Conservation (phyloP, 2,113 vertebrate genomes). For the Tachysurus vachellii region DNA sequence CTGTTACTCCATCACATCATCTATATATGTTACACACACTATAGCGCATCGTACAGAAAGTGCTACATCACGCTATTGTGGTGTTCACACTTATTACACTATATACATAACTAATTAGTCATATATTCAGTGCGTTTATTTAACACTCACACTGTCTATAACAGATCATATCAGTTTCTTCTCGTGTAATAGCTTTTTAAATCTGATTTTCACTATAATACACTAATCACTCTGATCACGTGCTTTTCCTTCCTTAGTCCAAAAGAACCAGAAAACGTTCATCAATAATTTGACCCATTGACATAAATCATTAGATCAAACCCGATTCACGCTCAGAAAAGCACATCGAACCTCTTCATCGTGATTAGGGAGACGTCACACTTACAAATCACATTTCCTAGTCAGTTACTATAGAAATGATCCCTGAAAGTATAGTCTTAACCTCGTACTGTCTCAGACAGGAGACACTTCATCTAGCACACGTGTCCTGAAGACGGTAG, state of each 20-base stretch:
- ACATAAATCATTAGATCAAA: background rate
- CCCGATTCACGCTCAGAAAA: background rate
- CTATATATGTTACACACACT: too few species aligned
- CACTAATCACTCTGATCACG: background rate
- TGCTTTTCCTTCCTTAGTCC: background rate
- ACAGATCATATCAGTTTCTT: too few species aligned
- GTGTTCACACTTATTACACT: too few species aligned
- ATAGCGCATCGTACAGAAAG: too few species aligned
- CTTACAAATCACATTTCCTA: slow-evolving; percentile 63
- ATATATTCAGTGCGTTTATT: too few species aligned
- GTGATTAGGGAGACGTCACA: background rate
- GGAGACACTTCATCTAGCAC: background rate
- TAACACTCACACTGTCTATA: too few species aligned
- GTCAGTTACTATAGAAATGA: slow-evolving; percentile 70
- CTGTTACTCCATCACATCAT: too few species aligned
- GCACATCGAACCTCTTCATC: background rate
- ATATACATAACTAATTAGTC: too few species aligned
- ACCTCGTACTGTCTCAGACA: rapidly evolving
- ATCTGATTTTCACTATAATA: too few species aligned
- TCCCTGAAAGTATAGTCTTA: slow-evolving; percentile 75
- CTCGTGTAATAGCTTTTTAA: too few species aligned
- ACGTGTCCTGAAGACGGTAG: background rate
- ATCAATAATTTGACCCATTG: background rate
- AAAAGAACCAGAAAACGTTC: background rate
- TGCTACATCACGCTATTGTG: too few species aligned